Evolutionary conservation across 2,797 vertebrate genomes (phyloP), one percentile per base, ranked within the genome.

Genomic region (Cossypha heuglini): DNA sequence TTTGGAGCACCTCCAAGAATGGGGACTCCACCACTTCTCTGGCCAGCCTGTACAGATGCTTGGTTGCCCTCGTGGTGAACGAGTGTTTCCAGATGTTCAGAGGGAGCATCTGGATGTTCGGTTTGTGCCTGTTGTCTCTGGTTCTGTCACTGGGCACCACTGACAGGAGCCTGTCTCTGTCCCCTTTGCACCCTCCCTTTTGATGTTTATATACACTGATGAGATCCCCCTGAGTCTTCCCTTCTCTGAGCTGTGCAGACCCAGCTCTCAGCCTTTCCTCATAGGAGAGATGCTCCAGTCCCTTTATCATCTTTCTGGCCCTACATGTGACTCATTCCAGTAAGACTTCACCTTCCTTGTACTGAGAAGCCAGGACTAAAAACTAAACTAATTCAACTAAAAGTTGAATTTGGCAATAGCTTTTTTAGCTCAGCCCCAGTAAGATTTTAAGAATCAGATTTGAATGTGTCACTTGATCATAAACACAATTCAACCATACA

Each of bases 321-420:
- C 48, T 71, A 14, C 9, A 22, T 4, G 9, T 20, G 20, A 35
- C 8, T 58, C 35, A 24, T 5, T 59, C 14, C 12, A 16, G 9
- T n/a, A 5, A 33, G 9, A 11, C 2, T 5, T 3, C 20, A 6
- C 8, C 20, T 71, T 4, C 57, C 28, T 55, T 1, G 0, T 24
- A 2, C 43, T 29, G 58, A 17, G 21, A 11, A 86, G 14, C 9
- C 31, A 28, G 37, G 86, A 64, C 18, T 45, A 22, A 45, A 45
- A 45, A 22, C 21, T 45, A 22, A 22, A 45, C 21, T 7, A 22
- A 45, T 45, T 45, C 45, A 22, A 45, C 6, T 37, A 22, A 42
- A 86, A 59, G 6, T 31, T 67, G 22, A 43, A 63, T 74, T 51
- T 75, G 45, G 3, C 26, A 29, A 24, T 20, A 28, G 8, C 15